Evolutionary conservation across 2,888 invertebrate species (phyloP).

Genomic region (Drosophila putrida): DNA sequence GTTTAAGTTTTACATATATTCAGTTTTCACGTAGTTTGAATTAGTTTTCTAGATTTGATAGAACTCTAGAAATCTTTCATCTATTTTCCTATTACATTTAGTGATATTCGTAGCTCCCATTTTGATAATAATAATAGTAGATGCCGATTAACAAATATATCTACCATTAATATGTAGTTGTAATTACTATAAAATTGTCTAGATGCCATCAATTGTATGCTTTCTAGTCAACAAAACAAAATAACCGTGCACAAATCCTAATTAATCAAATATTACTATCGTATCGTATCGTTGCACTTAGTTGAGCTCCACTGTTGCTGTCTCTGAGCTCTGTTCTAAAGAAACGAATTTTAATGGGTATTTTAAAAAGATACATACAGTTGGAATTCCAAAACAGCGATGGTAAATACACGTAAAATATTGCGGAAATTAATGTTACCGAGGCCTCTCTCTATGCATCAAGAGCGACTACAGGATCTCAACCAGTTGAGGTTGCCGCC

Average conservation of each 20-base stretch:
- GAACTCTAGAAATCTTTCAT: neutral
- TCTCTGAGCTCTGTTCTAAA: constrained; percentile 30
- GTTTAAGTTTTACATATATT: neutral
- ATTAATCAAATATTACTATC: neutral
- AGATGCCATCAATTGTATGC: constrained; percentile 59
- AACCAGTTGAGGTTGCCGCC: constrained; percentile 64
- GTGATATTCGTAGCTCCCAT: neutral
- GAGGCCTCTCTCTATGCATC: constrained; percentile 70
- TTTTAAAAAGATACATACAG: constrained; percentile 70
- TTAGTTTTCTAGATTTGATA: neutral
- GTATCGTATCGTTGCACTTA: constrained; percentile 19
- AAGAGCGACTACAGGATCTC: constrained; percentile 65
- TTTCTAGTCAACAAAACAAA: constrained; percentile 46
- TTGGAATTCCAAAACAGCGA: constrained; percentile 66
- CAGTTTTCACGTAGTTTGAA: constrained; percentile 2
- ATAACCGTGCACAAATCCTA: constrained; percentile 26
- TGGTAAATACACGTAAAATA: constrained; percentile 81
- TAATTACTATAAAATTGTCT: constrained; percentile 28
- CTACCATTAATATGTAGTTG: constrained; percentile 8
- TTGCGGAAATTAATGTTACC: constrained; percentile 49
- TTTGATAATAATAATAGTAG: neutral
- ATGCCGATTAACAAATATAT: neutral
- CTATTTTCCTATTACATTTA: neutral
- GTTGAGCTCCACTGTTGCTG: constrained; percentile 63
- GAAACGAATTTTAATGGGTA: constrained; percentile 45